Base-by-base conservation (phyloP, 2,888 invertebrate genomes). In the Ptychoptera albimana region DNA sequence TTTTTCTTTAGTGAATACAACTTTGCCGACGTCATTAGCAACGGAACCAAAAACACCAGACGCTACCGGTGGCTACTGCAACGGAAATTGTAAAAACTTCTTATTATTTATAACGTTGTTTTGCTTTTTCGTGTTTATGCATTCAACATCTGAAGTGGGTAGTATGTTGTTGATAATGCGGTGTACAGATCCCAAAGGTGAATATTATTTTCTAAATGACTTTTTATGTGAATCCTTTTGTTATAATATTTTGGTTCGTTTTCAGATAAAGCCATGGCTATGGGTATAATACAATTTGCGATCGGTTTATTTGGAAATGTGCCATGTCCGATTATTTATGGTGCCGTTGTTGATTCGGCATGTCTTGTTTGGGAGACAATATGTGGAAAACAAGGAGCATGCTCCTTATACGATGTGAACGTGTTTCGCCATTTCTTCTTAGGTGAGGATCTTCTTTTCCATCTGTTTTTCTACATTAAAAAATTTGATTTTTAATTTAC, bases 251-350 rank as follows among this genome's bases (percentile, higher is more conserved):
- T n/a, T 7, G 29, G 45, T 42, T 45, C 16, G 37, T n/a, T 47
- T 50, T 8, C 59, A 70, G 91, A 92, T 61, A 92, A 92, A 64
- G 88, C 91, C 44, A 89, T 92, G 89, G 92, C 91, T 48, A 75
- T 92, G 66, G 91, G 91, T 29, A 78, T 92, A 58, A 89, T 91
- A 60, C 88, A 89, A 64, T 89, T 89, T 66, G 89, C 91, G 46
- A 89, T 91, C 51, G 91, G 91, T 46, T 73, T 91, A 52, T 89
- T 92, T 67, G 91, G 88, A 53, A 92, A 91, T 67, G 89, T 92
- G 58, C 92, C 91, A 54, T 92, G 92, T 64, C 89, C 91, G n/a
- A 87, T 91, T 54, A 78, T 92, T 53, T 92, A 92, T 66, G 92
- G 91, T 48, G 84, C 86, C 37, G 86, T 91, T 5, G 84, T 92